Conservation (phyloP, 2,888 invertebrate species). For the Salpingus planirostris region DNA sequence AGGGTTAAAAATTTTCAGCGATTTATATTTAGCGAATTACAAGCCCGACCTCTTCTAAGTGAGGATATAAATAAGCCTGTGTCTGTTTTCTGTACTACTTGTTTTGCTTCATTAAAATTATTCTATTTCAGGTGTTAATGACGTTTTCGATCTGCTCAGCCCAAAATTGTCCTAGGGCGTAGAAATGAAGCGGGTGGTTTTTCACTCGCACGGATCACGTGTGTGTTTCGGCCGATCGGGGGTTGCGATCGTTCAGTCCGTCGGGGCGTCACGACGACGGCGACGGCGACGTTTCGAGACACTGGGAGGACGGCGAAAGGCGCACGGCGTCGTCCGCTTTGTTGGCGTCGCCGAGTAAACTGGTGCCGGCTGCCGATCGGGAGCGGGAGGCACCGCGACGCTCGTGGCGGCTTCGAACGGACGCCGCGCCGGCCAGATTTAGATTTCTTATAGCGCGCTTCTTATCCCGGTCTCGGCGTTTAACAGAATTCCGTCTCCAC, state of each 20-base stretch:
- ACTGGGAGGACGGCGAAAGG: too few relatives aligned
- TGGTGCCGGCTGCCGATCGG: constrained; percentile 10
- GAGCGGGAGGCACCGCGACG: constrained; percentile 21
- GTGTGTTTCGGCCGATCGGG: too few relatives aligned
- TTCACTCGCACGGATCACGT: too few relatives aligned
- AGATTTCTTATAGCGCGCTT: constrained; percentile 21
- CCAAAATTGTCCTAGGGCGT: too few relatives aligned
- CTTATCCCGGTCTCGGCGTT: constrained; percentile 20
- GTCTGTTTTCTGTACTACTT: constrained; percentile 29
- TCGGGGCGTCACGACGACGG: too few relatives aligned
- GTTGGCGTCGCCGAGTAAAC: constrained; percentile 12
- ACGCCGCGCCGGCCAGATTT: constrained; percentile 22
- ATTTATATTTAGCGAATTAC: constrained; percentile 33
- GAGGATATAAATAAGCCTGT: constrained; percentile 29
- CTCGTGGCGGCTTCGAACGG: constrained; percentile 15
- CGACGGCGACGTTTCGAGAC: too few relatives aligned
- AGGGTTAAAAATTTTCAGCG: constrained; percentile 29
- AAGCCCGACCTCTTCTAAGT: constrained; percentile 32
- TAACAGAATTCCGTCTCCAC: constrained; percentile 19
- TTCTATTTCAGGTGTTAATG: constrained; percentile 24
- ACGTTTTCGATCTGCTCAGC: neutral
- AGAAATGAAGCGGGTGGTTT: too few relatives aligned
- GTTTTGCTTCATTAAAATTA: constrained; percentile 29
- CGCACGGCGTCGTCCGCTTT: constrained; percentile 8
- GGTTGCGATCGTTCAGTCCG: too few relatives aligned